Evolutionary conservation across 64 coral and sea anemone genomes (phyloP).

Genomic region (Stichodactyla helianthus): DNA sequence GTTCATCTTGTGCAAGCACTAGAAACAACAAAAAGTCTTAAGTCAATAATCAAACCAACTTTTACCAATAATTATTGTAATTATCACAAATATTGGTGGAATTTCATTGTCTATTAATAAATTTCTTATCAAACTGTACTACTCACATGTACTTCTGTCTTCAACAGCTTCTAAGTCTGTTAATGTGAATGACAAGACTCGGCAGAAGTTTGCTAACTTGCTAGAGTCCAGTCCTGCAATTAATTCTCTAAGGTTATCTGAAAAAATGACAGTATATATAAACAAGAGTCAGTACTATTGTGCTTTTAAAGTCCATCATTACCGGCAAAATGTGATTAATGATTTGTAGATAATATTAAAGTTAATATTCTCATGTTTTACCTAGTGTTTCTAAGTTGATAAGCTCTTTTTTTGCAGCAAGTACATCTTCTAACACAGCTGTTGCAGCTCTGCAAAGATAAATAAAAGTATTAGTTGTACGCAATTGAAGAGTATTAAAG

Average conservation of each 20-base stretch:
- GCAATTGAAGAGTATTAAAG: not conserved
- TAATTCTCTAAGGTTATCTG: constrained; percentile 66
- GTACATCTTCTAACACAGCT: constrained; percentile 65
- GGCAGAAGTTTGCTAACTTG: constrained; percentile 82
- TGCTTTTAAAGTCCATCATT: too few relatives aligned
- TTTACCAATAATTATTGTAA: too few relatives aligned
- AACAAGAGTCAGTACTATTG: not conserved
- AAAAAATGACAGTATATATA: not conserved
- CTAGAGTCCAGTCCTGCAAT: constrained; percentile 45
- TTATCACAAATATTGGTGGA: too few relatives aligned
- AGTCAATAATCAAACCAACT: not conserved
- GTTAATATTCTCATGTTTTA: not conserved
- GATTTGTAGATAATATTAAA: not conserved
- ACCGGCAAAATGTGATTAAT: too few relatives aligned
- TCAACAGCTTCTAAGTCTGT: constrained; percentile 88
- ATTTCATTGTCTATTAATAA: too few relatives aligned
- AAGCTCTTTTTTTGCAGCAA: constrained; percentile 67
- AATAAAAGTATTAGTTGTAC: not conserved
- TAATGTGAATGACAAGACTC: constrained; percentile 77
- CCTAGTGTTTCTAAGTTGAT: constrained; percentile 62
- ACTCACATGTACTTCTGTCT: constrained; percentile 93
- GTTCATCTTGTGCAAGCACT: constrained; percentile 90
- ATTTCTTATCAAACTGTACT: not conserved
- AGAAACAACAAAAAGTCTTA: not conserved
- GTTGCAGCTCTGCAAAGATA: constrained; percentile 46